These are phyloP conservation scores for Myocastor coypus DNA, from an alignment of 2,113 vertebrate genomes.

Conservation along the genomic window DNA sequence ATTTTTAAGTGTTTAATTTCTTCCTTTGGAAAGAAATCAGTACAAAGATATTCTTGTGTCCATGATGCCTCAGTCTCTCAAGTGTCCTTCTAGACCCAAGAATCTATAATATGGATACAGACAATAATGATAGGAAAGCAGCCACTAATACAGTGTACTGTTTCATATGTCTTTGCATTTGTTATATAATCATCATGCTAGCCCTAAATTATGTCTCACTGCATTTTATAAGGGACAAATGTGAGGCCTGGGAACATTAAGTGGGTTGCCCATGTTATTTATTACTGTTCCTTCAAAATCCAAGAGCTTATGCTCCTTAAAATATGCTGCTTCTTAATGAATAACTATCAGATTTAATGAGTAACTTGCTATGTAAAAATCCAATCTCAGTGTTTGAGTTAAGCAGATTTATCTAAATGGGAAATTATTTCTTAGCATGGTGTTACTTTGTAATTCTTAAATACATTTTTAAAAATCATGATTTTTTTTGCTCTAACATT, in stretches of 20 bases:
- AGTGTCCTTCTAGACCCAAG: neutral
- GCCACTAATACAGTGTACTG: neutral
- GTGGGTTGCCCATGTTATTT: neutral
- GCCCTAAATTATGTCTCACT: neutral
- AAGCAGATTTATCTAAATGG: slow-evolving; percentile 13
- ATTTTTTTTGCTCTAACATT: neutral
- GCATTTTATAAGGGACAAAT: slow-evolving; percentile 15
- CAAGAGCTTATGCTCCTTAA: neutral
- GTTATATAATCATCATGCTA: neutral
- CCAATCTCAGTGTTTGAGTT: slow-evolving; percentile 16
- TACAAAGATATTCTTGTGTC: neutral
- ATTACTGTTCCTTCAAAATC: neutral
- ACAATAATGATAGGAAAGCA: neutral
- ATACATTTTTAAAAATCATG: neutral
- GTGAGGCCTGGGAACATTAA: neutral
- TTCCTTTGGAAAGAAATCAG: slow-evolving; percentile 18
- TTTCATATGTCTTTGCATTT: neutral
- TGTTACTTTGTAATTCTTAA: neutral
- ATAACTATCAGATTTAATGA: slow-evolving; percentile 20
- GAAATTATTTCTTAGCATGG: slow-evolving; percentile 7
- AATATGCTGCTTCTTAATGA: slow-evolving; percentile 30
- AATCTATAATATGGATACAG: neutral
- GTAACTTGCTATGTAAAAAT: neutral
- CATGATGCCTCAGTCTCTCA: neutral
- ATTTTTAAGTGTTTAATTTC: slow-evolving; percentile 20